Conservation (phyloP, 2,113 vertebrate genomes). For the Nesogale talazaci region DNA sequence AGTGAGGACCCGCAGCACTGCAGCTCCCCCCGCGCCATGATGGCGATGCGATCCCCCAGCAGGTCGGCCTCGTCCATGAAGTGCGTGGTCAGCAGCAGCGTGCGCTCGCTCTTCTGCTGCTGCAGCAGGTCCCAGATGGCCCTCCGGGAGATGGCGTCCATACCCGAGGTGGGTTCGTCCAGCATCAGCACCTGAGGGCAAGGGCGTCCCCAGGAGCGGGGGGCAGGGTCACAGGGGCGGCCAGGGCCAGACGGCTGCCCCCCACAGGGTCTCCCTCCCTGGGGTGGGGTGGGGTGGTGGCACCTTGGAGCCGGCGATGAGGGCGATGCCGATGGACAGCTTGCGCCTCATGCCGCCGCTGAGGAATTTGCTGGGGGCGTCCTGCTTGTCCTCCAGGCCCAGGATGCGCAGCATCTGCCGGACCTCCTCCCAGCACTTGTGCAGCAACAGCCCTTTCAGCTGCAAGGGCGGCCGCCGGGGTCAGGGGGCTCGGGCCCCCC, state of each 20-base stretch:
- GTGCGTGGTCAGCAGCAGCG: conserved; percentile 97
- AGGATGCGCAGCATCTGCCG: conserved; percentile 91
- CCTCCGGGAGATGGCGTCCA: conserved; percentile 96
- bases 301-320: conserved; percentile 97
- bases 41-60: conserved; percentile 97
- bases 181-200: conserved; percentile 94
- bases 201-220: not conserved
- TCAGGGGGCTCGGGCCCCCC: too few species aligned
- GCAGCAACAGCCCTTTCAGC: conserved; percentile 92
- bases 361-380: conserved; percentile 88
- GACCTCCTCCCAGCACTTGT: conserved; percentile 93
- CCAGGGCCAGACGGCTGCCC: not conserved
- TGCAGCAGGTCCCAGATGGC: conserved; percentile 97
- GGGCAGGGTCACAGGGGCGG: not conserved
- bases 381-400: conserved; percentile 92
- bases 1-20: conserved; percentile 95
- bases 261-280: too few species aligned
- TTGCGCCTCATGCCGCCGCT: conserved; percentile 97
- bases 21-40: conserved; percentile 96
- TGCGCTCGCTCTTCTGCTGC: conserved; percentile 93
- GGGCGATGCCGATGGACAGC: conserved; percentile 96
- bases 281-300: too few species aligned
- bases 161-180: conserved; percentile 96
- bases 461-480: conserved; percentile 65
- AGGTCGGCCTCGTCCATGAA: conserved; percentile 99